A percentile compares a stretch with the other conserved stretches of the same genome.
Evolutionary conservation across 2,888 invertebrate species (phyloP).

Genomic region (Pandemis corylana): DNA sequence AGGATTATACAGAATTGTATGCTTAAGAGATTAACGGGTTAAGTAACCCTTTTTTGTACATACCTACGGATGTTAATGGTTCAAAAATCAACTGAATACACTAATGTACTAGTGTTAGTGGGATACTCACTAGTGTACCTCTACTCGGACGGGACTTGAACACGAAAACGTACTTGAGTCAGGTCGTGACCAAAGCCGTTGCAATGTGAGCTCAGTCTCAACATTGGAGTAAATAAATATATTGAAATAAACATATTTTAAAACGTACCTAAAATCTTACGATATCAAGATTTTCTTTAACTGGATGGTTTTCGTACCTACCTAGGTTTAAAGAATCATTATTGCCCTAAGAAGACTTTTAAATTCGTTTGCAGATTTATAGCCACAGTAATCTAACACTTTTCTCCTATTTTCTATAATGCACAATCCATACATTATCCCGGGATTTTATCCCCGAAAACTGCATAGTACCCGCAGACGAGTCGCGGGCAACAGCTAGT

Average conservation of each 20-base stretch:
- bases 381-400: too few relatives aligned
- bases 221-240: background rate
- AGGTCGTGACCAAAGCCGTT: background rate
- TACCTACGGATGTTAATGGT: background rate
- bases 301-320: too few relatives aligned
- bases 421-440: too few relatives aligned
- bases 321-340: too few relatives aligned
- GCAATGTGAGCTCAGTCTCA: background rate
- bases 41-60: conserved; percentile 22
- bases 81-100: conserved; percentile 6
- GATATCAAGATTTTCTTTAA: too few relatives aligned
- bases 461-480: too few relatives aligned
- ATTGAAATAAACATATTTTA: background rate
- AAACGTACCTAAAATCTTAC: too few relatives aligned
- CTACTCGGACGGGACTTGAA: background rate
- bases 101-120: conserved; percentile 1
- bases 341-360: too few relatives aligned
- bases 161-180: background rate
- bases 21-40: conserved; percentile 30
- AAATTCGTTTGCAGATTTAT: too few relatives aligned
- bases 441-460: too few relatives aligned
- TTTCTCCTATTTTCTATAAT: too few relatives aligned
- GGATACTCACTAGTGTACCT: background rate
- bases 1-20: conserved; percentile 35
- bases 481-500: too few relatives aligned